Conservation (phyloP, 2,888 invertebrate species). For the Aporophyla lueneburgensis region DNA sequence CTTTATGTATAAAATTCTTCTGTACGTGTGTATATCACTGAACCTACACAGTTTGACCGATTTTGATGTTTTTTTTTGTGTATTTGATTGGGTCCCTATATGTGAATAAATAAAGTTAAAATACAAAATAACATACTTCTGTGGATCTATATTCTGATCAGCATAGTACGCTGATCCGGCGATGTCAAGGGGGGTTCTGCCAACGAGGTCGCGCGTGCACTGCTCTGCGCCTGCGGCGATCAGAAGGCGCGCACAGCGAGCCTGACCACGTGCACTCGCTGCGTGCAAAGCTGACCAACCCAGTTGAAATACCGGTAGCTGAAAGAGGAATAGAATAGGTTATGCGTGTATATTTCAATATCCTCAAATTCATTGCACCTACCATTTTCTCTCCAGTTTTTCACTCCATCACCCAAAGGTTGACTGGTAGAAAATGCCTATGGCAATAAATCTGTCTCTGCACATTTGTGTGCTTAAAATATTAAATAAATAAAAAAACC, state of each 20-base stretch:
- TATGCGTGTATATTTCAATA: no score
- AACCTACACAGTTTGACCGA: no score
- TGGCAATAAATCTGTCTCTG: no score
- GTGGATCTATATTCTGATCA: conserved; percentile 44
- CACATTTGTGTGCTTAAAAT: no score
- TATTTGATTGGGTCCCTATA: no score
- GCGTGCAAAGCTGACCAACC: conserved; percentile 91
- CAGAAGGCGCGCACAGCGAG: conserved; percentile 63
- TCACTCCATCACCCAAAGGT: no score
- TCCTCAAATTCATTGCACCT: no score
- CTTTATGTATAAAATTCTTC: no score
- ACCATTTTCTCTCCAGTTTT: no score
- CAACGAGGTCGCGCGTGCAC: conserved; percentile 49
- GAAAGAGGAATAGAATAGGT: conserved; percentile 12
- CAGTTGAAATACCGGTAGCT: conserved; percentile 81
- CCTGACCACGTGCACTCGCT: conserved; percentile 86
- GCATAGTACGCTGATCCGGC: conserved; percentile 63
- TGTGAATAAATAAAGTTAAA: neutral
- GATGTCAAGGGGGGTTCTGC: conserved; percentile 69
- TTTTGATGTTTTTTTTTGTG: no score
- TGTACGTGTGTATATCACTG: no score
- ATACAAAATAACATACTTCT: conserved; percentile 48
- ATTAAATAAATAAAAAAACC: neutral
- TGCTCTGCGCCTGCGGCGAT: conserved; percentile 64
- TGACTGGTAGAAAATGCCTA: no score